Base-by-base conservation (phyloP, 2,888 invertebrate genomes). In the Caenorhabditis doughertyi region DNA sequence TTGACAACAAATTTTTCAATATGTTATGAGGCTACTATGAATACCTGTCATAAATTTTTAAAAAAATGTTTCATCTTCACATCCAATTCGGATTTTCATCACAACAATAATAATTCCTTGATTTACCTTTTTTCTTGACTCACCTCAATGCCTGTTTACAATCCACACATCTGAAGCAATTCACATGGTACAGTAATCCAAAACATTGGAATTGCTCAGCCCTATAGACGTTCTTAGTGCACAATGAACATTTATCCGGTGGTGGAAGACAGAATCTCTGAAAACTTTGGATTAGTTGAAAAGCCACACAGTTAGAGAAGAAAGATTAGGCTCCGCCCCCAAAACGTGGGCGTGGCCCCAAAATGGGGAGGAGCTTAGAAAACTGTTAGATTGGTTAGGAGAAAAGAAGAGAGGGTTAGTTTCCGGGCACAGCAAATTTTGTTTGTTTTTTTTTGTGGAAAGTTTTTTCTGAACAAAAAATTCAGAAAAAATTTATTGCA, bases 171-270 rank as follows among this genome's bases (percentile, higher is more conserved):
- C 88, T 68, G 84, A 89, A 89, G 58, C 89, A 89, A 55, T 85
- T 86, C 11, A 84, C 72, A 67, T 89, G 89, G 42, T 85, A 89
- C 29, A 85, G 79, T 49, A 76, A 58, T 0, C 86, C 87, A 73
- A 88, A 88, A 56, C 89, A 89, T 21, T 85, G 86, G 47, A 87
- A 86, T 64, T 86, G 85, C 70, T 89, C 89, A 8, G 89, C 89
- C 4, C 84, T 62, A 60, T 89, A 89, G 9, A 88, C 89, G 18
- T 85, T 84, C 27, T 80, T 85, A 9, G 65, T 58, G 74, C 89
- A 89, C 25, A 83, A 53, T 23, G 82, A 65, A 65, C 89, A 89
- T 62, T 85, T 86, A 16, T 86, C 84, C 27, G 80, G 84, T 16
- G 84, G 81, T 21, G 80, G 84, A 29, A 86, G 74, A 7, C 71